A percentile compares a stretch with the other conserved stretches of the same genome.
phyloP scores from a whole-genome alignment of 2,113 vertebrate species.

The Corythornis cristatus region DNA sequence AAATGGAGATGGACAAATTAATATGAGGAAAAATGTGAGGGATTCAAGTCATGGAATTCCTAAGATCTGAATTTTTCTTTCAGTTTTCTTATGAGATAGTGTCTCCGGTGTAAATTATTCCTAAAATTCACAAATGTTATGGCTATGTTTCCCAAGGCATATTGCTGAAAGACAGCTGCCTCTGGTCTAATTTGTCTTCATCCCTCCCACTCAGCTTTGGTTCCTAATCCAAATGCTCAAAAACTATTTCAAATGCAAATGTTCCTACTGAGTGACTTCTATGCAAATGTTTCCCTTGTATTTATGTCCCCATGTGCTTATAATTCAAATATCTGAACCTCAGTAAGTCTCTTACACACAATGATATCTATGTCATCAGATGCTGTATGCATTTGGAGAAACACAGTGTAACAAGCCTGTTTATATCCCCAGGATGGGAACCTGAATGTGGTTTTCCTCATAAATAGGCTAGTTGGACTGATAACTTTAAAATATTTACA shows the following conservation, averaged over 20 bases:
- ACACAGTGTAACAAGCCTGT: neutral
- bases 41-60: neutral
- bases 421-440: neutral
- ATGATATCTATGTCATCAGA: neutral
- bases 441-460: neutral
- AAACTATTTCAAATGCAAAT: neutral
- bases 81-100: neutral
- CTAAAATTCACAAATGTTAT: neutral
- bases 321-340: slow-evolving; percentile 1
- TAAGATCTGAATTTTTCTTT: neutral
- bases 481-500: neutral
- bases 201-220: neutral
- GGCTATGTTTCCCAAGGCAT: neutral
- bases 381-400: neutral
- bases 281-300: neutral
- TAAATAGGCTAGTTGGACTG: neutral
- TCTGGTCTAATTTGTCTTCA: neutral
- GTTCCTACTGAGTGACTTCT: neutral
- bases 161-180: neutral
- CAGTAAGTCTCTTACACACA: neutral
- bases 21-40: neutral
- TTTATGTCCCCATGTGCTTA: neutral
- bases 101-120: neutral
- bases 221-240: slow-evolving; percentile 2
- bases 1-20: neutral